phyloP scores from a whole-genome alignment of 1,140 invertebrate species.

The Colletes gigas region DNA sequence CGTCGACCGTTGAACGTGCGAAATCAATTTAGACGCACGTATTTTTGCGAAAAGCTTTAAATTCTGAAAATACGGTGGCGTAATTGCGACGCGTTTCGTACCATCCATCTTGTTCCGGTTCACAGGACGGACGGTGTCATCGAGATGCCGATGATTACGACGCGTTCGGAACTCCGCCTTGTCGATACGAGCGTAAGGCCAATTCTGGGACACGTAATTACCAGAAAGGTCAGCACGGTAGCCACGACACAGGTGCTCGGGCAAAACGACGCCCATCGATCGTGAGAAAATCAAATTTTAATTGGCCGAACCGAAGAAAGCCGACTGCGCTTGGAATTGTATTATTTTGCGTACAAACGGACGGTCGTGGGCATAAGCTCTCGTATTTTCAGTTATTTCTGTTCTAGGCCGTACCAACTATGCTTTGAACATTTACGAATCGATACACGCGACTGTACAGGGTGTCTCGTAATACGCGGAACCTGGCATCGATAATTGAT shows the following conservation, averaged over 20 bases:
- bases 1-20: too few species aligned
- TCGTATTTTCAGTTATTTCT: slow-evolving; percentile 67
- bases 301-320: background rate
- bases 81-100: too few species aligned
- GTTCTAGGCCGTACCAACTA: slow-evolving; percentile 67
- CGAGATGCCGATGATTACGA: background rate
- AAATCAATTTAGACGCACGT: too few species aligned
- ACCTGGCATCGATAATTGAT: background rate
- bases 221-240: background rate
- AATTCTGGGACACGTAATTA: background rate
- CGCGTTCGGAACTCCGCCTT: background rate
- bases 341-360: background rate
- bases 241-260: background rate
- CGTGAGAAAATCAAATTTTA: slow-evolving; percentile 3
- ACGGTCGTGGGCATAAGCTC: slow-evolving; percentile 1
- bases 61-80: too few species aligned
- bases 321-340: slow-evolving; percentile 1
- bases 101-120: too few species aligned
- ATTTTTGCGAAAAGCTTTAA: too few species aligned
- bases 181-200: background rate
- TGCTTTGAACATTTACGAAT: slow-evolving; percentile 54
- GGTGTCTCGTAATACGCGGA: background rate
- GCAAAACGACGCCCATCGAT: background rate
- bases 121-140: too few species aligned
- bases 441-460: slow-evolving; percentile 59